phyloP scores from a whole-genome alignment of 2,888 invertebrate species.

The Gastracanthus pulcherrimus region DNA sequence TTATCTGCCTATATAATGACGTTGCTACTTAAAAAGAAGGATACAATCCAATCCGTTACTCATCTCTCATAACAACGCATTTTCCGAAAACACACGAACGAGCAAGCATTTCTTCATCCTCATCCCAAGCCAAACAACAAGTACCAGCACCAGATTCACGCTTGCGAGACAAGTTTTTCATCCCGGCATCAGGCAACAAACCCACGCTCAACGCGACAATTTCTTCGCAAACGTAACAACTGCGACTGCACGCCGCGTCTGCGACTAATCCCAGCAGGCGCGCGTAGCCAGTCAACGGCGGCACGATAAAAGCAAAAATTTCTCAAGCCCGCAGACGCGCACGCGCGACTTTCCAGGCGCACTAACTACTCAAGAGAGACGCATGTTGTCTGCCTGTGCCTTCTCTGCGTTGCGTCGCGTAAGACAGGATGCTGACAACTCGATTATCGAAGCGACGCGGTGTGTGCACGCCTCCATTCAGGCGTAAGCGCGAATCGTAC shows the following conservation, averaged over 20 bases:
- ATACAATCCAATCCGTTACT: too few species aligned
- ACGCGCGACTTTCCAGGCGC: slow-evolving; percentile 21
- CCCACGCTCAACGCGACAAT: neutral
- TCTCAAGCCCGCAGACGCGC: neutral
- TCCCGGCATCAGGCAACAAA: neutral
- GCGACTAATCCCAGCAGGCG: slow-evolving; percentile 13
- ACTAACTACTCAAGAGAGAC: neutral
- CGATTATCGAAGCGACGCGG: slow-evolving; percentile 65
- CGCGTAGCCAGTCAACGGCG: neutral
- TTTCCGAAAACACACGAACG: too few species aligned
- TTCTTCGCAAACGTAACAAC: slow-evolving; percentile 15
- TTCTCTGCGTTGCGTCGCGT: slow-evolving; percentile 43
- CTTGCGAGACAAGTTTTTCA: slow-evolving; percentile 26
- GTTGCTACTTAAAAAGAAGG: too few species aligned
- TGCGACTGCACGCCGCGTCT: neutral
- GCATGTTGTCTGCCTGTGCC: neutral
- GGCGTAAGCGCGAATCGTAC: slow-evolving; percentile 62
- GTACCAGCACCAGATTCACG: neutral
- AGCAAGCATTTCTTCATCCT: too few species aligned
- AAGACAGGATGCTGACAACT: slow-evolving; percentile 67
- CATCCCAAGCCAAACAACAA: too few species aligned
- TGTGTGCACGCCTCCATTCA: slow-evolving; percentile 64
- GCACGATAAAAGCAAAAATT: slow-evolving; percentile 20
- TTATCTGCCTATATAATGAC: too few species aligned
- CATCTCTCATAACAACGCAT: too few species aligned